Base-by-base conservation (phyloP, 2,797 vertebrate genomes). In the Mallotus villosus region DNA sequence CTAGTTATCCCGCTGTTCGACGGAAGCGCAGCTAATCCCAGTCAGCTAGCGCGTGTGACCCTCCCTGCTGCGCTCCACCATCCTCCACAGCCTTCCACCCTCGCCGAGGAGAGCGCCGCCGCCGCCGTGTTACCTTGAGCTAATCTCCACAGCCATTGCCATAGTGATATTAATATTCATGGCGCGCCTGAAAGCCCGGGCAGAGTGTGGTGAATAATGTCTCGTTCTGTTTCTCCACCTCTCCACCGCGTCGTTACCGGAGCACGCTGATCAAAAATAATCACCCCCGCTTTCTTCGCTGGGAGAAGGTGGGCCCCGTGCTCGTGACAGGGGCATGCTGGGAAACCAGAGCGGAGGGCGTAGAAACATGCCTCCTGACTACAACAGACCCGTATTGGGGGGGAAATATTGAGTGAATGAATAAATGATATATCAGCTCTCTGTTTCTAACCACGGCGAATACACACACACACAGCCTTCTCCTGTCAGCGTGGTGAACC, bases 121-220 rank as follows among this genome's bases (percentile, higher is more conserved):
- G 37, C 24, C 8, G 22, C 24, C 25, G 46, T 1, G 11, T 25
- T 57, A 67, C 66, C 51, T 67, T 55, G 24, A 67, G 66, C 27
- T 57, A 67, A 67, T 67, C 66, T 67, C 51, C 49, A 67, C 22
- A 67, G 55, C 66, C 66, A 67, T 67, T 67, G 66, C 66, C 51
- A 67, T 67, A 67, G 66, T 67, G 66, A 67, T 67, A 67, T 67
- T 32, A 67, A 67, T 67, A 67, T 67, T 67, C 66, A 67, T 67
- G 51, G 66, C 25, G 27, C 51, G 6, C 41, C 27, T 55, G 27
- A 67, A 67, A 67, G 21, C 41, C 46, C 63, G 7, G 21, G 66
- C 51, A 46, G 25, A 25, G 49, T 67, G 66, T 55, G 66, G 51
- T 55, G 32, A 67, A 57, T 67, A 8, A 67, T 32, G 66, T 67